A percentile compares a stretch with the other conserved stretches of the same genome.
Evolutionary conservation across 2,888 invertebrate genomes (phyloP).

Genomic region (Rhyacophila evoluta): DNA sequence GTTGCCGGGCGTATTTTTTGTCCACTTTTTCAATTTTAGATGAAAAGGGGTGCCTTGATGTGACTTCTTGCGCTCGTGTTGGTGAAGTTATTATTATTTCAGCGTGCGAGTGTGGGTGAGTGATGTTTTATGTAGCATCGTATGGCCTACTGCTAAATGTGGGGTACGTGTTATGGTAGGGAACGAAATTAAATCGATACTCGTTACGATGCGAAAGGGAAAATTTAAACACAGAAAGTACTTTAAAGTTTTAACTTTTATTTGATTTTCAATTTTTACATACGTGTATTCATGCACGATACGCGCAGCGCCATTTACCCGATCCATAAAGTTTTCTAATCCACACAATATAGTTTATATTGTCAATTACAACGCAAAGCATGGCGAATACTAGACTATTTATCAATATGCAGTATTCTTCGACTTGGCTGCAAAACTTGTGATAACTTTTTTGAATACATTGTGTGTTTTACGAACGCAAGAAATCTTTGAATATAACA

Average conservation of each 20-base stretch:
- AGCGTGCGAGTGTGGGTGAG: background rate
- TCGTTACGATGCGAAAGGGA: background rate
- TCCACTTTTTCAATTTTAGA: conserved; percentile 21
- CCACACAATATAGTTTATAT: no score
- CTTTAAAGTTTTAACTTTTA: background rate
- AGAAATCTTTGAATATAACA: no score
- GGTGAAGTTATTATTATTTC: background rate
- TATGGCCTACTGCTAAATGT: conserved; percentile 3
- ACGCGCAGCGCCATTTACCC: no score
- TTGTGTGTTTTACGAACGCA: no score
- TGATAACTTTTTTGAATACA: no score
- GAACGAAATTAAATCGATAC: conserved; percentile 4
- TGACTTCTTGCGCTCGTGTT: background rate
- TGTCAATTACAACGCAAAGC: no score
- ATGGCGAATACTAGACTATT: no score
- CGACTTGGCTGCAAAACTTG: no score
- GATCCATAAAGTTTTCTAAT: no score
- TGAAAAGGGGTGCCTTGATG: background rate
- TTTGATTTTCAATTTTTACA: no score
- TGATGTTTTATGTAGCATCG: background rate
- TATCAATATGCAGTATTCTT: no score
- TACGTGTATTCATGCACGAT: no score
- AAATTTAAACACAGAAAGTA: background rate
- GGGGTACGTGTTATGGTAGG: background rate
- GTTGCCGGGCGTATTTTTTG: conserved; percentile 23